Base-by-base conservation (phyloP, 2,888 invertebrate genomes). In the Melieria omissa region DNA sequence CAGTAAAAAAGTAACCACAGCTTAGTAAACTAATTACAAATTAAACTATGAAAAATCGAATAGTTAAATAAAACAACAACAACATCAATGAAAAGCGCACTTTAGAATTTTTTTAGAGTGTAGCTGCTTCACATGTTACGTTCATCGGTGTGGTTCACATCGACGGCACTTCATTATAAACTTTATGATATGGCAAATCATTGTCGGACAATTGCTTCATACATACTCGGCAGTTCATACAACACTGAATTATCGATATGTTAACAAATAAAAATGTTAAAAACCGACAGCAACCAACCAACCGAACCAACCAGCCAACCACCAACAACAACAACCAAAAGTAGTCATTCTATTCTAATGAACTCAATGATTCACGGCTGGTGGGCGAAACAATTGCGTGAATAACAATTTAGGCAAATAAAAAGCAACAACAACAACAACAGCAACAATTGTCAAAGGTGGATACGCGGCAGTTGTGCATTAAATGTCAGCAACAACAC, bases 171-270 rank as follows among this genome's bases (percentile, higher is more conserved):
- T 29, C 29, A 29, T 29, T 3, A 29, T 3, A 29, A 44, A 14
- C 29, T 73, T 69, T 69, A 73, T 73, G 69, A 73, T 69, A 55
- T 72, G 69, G 69, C 69, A 68, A 69, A 72, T 72, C 72, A 72
- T 68, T 65, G 65, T 46, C 9, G 52, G 29, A n/a, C 57, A 44
- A 6, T 46, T 9, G 29, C 10, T 45, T 12, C 29, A 47, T 29
- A 46, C 29, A 16, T 49, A 10, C 7, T 5, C 29, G 10, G 29
- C 16, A 29, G 29, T 29, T 29, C 29, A 29, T 42, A 46, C 14
- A 16, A 45, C 63, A 60, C 67, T 73, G 69, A 69, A 16, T 70
- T 73, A 65, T 73, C 65, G 69, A 73, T 60, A 69, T 73, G 65
- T 69, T 73, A 69, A 69, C 61, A 65, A 55, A 72, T 65, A 57